Base-by-base conservation (phyloP, 2,113 vertebrate species). In the Myodes glareolus region DNA sequence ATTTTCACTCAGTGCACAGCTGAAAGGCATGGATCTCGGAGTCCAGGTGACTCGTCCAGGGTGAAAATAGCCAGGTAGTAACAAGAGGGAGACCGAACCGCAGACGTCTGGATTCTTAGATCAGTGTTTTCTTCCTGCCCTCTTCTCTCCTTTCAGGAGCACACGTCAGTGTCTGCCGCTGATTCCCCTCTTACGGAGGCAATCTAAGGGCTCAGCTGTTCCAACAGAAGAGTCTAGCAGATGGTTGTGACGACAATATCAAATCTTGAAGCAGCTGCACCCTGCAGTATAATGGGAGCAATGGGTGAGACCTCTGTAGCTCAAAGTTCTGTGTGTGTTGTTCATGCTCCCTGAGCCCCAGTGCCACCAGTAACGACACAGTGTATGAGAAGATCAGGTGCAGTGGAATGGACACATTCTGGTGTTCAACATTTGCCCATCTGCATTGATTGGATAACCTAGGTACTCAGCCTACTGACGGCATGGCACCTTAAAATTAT, bases 221-320 rank as follows among this genome's bases (percentile, higher is more conserved):
- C 63, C 77, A 80, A 82, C 12, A n/a, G 1, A 39, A 61, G 55
- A 84, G n/a, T 39, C 50, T 33, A 84, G 31, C 5, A 58, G 31
- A 88, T 33, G 2, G 25, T 21, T 72, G 19, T 27, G 82, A 33
- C 23, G 87, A 52, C 1, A 91, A 4, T 1, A 7, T 77, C 50
- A 52, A 58, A 77, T 42, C 8, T 61, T 61, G 94, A 90, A 96
- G 90, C 85, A 80, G 36, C 3, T 78, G n/a, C 47, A 65, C 6
- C 7, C 42, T 25, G 65, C 33, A 17, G 11, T 1, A 58, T 33
- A 27, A n/a, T 39, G 39, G 82, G 39, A 61, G 9, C 0, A 0
- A 11, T 10, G 11, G 16, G 55, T 55, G 55, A 55, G 55, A 12
- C 78, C 25, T 68, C 68, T 19, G 21, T 81, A 68, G 70, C 72